A percentile compares a stretch with the other conserved stretches of the same genome.
Evolutionary conservation across 1,140 invertebrate species (phyloP).

Genomic region (Drosophila ironensis): DNA sequence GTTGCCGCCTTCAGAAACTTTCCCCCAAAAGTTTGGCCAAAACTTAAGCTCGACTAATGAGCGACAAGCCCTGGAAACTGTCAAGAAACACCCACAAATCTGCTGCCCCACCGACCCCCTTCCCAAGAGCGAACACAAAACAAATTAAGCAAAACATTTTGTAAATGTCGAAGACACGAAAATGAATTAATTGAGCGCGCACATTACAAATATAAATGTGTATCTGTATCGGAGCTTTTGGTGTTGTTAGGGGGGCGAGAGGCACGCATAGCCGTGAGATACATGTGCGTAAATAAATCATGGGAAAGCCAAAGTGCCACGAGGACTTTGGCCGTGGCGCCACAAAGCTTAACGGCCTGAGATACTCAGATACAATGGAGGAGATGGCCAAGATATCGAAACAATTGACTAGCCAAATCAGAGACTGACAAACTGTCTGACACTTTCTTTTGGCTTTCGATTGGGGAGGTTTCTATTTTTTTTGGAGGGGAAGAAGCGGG

Average conservation of each 20-base stretch:
- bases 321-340: constrained; percentile 48
- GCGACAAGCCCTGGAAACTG: constrained; percentile 72
- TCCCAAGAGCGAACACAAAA: constrained; percentile 40
- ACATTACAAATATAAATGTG: constrained; percentile 25
- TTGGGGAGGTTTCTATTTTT: background rate
- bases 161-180: constrained; percentile 71
- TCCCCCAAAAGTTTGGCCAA: background rate
- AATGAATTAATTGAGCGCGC: constrained; percentile 65
- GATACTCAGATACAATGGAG: background rate
- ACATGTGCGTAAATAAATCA: constrained; percentile 72
- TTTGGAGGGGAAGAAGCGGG: constrained; percentile 17
- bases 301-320: constrained; percentile 39
- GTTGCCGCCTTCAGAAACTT: constrained; percentile 22
- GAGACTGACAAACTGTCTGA: constrained; percentile 34
- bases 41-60: constrained; percentile 74
- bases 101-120: background rate
- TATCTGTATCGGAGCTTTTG: constrained; percentile 17
- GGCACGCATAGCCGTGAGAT: constrained; percentile 32
- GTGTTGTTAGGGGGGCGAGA: background rate
- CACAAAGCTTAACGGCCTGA: constrained; percentile 56
- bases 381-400: constrained; percentile 19
- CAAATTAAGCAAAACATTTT: constrained; percentile 80
- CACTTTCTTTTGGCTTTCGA: constrained; percentile 57
- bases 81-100: constrained; percentile 70
- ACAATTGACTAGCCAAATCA: constrained; percentile 41